These are phyloP conservation scores for Panagrolaimus sp. DNA, from an alignment of 1,140 invertebrate species.

Conservation along the genomic window DNA sequence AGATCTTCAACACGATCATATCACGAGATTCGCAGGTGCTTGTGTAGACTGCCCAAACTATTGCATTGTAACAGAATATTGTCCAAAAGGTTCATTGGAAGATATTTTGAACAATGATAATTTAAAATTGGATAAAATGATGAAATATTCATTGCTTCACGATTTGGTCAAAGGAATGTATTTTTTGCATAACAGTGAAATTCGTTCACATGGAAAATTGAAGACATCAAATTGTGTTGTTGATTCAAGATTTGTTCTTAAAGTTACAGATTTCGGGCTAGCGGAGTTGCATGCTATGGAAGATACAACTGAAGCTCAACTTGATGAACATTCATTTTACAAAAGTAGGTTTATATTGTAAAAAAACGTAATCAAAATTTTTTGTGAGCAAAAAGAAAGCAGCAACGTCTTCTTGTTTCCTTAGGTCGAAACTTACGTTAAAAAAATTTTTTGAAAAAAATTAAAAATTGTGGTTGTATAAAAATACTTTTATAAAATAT, in stretches of 20 bases:
- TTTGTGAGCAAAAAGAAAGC: too few species aligned
- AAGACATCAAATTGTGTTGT: conserved; percentile 97
- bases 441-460: neutral
- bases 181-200: conserved; percentile 81
- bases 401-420: too few species aligned
- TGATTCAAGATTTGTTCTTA: conserved; percentile 89
- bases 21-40: conserved; percentile 86
- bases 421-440: neutral
- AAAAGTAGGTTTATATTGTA: conserved; percentile 68
- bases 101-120: conserved; percentile 89
- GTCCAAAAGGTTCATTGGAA: conserved; percentile 68
- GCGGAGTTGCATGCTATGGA: conserved; percentile 66
- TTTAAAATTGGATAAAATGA: conserved; percentile 85
- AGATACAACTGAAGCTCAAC: conserved; percentile 69
- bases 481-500: neutral
- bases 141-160: conserved; percentile 83
- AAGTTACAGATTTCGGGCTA: conserved; percentile 92
- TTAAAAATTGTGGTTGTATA: neutral
- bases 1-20: conserved; percentile 87
- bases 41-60: conserved; percentile 75
- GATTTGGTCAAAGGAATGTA: conserved; percentile 72
- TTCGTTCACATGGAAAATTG: conserved; percentile 86
- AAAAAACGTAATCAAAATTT: neutral
- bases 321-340: conserved; percentile 82
- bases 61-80: conserved; percentile 85